These are phyloP conservation scores for Vimba vimba DNA, from an alignment of 2,113 vertebrate genomes.

Conservation along the genomic window DNA sequence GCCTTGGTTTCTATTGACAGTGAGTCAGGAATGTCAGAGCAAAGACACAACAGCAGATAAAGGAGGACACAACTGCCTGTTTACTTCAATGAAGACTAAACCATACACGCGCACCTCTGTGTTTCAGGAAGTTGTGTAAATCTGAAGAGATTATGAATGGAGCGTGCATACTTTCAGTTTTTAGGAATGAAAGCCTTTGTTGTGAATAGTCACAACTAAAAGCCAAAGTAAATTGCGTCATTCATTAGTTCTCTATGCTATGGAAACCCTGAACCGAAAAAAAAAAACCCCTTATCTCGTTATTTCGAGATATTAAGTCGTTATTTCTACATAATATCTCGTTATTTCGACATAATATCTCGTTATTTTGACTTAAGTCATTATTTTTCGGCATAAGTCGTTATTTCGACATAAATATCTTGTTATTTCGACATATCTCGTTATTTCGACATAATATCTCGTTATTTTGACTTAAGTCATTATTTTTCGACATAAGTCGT, in stretches of 20 bases:
- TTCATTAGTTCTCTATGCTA: neutral
- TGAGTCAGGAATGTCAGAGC: conserved; percentile 13
- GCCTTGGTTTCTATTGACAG: neutral
- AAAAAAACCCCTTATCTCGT: no score
- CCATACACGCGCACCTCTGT: neutral
- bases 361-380: no score
- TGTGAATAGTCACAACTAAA: neutral
- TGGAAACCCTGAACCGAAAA: no score
- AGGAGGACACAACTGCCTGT: neutral
- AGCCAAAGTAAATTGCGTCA: neutral
- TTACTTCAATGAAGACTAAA: neutral
- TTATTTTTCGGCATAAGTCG: no score
- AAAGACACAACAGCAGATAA: conserved; percentile 45
- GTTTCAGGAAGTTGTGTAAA: conserved; percentile 19
- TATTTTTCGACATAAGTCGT: no score
- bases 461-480: no score
- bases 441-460: no score
- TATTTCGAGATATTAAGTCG: no score
- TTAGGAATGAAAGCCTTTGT: neutral
- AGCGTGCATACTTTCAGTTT: neutral
- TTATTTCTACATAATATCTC: no score
- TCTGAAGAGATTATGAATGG: neutral
- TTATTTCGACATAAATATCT: no score
- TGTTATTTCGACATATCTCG: no score
- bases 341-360: no score